Percentiles rank a stretch among this genome's conserved stretches.
phyloP scores from a whole-genome alignment of 2,888 invertebrate genomes.

The Nebria brevicollis region DNA sequence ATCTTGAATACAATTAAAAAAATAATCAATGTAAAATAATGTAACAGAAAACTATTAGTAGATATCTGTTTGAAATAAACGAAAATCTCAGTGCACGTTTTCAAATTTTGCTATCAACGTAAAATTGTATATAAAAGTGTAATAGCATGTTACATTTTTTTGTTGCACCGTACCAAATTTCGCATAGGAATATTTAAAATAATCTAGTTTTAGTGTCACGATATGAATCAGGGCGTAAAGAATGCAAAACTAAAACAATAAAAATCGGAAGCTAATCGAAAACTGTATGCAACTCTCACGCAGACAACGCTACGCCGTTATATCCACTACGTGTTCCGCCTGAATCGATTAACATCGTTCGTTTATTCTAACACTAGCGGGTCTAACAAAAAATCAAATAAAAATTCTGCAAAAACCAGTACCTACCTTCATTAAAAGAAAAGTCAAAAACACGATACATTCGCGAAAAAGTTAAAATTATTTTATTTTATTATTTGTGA shows the following conservation, averaged over 20 bases:
- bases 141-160: not conserved
- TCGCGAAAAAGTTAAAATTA: not conserved
- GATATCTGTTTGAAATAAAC: not conserved
- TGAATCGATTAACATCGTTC: not conserved
- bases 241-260: conserved; percentile 7
- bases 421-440: not conserved
- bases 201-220: conserved; percentile 4
- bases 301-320: not conserved
- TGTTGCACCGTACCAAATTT: not conserved
- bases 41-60: too few species aligned
- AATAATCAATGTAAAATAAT: not conserved
- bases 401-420: not conserved
- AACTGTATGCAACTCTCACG: not conserved
- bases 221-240: conserved; percentile 17
- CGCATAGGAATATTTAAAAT: conserved; percentile 4
- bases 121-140: not conserved
- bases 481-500: not conserved
- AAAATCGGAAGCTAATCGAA: conserved; percentile 5
- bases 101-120: not conserved
- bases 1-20: not conserved
- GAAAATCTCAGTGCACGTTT: not conserved
- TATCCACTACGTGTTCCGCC: not conserved
- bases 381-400: not conserved
- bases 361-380: not conserved
- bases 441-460: not conserved